Conservation (phyloP, 2,113 vertebrate genomes). For the Rissa tridactyla region DNA sequence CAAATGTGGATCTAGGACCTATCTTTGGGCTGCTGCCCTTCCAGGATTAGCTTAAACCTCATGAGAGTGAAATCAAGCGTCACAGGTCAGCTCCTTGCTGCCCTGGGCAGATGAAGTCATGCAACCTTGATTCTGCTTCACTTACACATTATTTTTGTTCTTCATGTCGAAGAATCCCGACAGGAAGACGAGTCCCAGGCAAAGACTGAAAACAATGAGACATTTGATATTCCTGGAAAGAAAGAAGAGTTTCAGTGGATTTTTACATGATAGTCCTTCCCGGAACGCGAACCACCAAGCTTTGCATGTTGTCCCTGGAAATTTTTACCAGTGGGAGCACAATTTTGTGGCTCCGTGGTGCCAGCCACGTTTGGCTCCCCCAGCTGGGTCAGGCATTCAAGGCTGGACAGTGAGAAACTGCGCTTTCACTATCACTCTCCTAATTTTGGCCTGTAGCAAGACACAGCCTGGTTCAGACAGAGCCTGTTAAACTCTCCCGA, state of each 20-base stretch:
- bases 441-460: background rate
- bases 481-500: background rate
- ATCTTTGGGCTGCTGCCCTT: background rate
- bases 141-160: background rate
- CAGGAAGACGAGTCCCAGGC: conserved; percentile 9
- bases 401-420: background rate
- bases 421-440: background rate
- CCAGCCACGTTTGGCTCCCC: background rate
- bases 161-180: background rate
- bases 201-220: background rate
- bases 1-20: background rate
- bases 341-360: background rate
- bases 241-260: background rate
- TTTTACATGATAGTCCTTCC: background rate
- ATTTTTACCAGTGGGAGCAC: background rate
- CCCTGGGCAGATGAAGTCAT: background rate
- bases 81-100: background rate
- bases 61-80: background rate
- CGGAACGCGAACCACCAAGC: rapidly evolving
- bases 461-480: background rate
- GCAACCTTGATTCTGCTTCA: background rate
- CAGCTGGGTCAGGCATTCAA: background rate
- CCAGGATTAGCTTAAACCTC: background rate
- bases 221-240: background rate
- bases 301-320: rapidly evolving